phyloP scores from a whole-genome alignment of 2,113 vertebrate genomes.

The Peucedramus taeniatus region DNA sequence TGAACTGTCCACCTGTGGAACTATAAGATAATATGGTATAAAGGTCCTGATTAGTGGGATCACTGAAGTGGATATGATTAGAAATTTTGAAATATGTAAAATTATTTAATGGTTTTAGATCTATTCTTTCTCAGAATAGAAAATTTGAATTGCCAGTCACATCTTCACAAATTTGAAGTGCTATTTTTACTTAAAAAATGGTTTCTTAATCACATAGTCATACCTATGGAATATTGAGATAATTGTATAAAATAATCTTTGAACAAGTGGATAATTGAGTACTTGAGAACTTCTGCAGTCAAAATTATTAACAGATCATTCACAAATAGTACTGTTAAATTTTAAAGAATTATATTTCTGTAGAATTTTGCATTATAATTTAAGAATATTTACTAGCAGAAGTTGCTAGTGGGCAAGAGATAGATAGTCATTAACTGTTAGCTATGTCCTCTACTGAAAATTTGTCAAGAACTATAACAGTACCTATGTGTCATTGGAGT shows the following conservation, averaged over 20 bases:
- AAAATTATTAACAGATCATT: background rate
- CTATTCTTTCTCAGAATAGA: background rate
- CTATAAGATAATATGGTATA: background rate
- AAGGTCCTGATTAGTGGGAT: background rate
- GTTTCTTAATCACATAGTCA: background rate
- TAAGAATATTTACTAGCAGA: background rate
- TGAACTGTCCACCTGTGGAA: background rate
- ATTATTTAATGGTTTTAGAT: background rate
- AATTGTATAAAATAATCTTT: background rate
- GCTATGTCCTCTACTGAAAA: background rate
- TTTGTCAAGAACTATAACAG: background rate
- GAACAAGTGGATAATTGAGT: background rate
- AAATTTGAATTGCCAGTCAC: background rate
- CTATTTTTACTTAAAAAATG: background rate
- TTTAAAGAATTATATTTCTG: accelerated
- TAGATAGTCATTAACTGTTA: background rate
- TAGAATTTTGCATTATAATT: background rate
- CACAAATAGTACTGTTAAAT: background rate
- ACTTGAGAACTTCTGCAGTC: background rate
- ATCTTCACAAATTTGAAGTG: background rate
- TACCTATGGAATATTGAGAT: background rate
- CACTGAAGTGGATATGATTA: background rate
- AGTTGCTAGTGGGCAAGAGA: background rate
- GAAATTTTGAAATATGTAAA: background rate
- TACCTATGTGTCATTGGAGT: background rate